Evolutionary conservation across 1,140 invertebrate species (phyloP).

Genomic region (Drosophila oshimai): DNA sequence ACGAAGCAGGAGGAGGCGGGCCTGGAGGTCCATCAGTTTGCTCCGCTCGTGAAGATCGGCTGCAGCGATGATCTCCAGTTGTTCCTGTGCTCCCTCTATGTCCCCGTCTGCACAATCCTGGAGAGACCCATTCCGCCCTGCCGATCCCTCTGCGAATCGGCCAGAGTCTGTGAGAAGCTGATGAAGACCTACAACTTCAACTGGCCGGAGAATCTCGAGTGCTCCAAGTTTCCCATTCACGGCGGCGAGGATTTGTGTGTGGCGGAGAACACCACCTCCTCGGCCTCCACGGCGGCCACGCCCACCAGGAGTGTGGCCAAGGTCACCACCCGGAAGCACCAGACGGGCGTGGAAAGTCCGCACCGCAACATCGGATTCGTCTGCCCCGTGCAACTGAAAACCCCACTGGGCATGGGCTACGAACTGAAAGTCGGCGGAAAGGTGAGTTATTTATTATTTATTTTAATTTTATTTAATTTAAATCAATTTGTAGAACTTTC

Average conservation of each 20-base stretch:
- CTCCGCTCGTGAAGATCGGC: slow-evolving; percentile 97
- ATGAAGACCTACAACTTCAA: slow-evolving; percentile 96
- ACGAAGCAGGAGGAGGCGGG: slow-evolving; percentile 97
- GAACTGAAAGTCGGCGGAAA: slow-evolving; percentile 92
- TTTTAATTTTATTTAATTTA: not conserved
- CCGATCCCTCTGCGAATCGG: slow-evolving; percentile 93
- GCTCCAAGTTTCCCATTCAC: slow-evolving; percentile 93
- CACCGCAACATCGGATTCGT: slow-evolving; percentile 90
- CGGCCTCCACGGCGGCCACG: slow-evolving; percentile 56
- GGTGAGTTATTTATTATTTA: slow-evolving; percentile 83
- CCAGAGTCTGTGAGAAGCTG: slow-evolving; percentile 94
- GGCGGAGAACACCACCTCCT: slow-evolving; percentile 89
- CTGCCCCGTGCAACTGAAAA: slow-evolving; percentile 93
- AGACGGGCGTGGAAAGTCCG: slow-evolving; percentile 62
- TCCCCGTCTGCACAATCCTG: slow-evolving; percentile 97
- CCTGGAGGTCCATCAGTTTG: slow-evolving; percentile 95
- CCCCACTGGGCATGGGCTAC: slow-evolving; percentile 90
- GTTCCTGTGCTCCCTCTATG: slow-evolving; percentile 98
- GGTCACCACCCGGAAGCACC: slow-evolving; percentile 70
- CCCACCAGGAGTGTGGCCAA: slow-evolving; percentile 63
- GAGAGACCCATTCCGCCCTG: slow-evolving; percentile 96
- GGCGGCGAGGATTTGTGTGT: slow-evolving; percentile 90
- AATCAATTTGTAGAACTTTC: not conserved
- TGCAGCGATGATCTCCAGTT: slow-evolving; percentile 97
- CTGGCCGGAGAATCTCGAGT: slow-evolving; percentile 97